These are phyloP conservation scores for Hepsetus odoe DNA, from an alignment of 2,113 vertebrate genomes.

Conservation along the genomic window DNA sequence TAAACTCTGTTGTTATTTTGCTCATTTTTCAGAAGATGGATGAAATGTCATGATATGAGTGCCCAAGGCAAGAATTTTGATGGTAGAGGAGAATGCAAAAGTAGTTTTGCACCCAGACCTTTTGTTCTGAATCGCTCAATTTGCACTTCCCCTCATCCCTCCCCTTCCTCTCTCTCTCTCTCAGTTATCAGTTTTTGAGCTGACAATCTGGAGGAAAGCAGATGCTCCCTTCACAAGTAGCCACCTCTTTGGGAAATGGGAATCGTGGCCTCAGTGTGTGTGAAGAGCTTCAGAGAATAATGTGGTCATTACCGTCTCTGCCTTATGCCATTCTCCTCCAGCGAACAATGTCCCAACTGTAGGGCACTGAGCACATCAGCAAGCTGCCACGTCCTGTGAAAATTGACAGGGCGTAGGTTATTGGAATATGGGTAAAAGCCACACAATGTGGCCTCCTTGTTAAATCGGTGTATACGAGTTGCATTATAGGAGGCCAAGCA, in stretches of 20 bases:
- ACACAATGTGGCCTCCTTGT: not conserved
- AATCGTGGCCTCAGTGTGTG: conserved; percentile 19
- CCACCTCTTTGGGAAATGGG: conserved; percentile 38
- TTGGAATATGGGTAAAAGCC: not conserved
- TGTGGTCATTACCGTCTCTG: conserved; percentile 47
- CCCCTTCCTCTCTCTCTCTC: not conserved
- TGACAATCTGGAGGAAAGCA: conserved; percentile 41
- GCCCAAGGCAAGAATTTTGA: not conserved
- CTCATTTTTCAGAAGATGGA: not conserved
- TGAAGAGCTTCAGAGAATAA: conserved; percentile 49
- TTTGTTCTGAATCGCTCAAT: not conserved
- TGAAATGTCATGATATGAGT: not conserved
- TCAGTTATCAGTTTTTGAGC: conserved; percentile 3
- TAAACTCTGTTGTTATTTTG: not conserved
- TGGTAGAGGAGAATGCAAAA: not conserved
- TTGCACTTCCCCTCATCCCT: not conserved
- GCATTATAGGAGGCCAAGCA: conserved; percentile 21
- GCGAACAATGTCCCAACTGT: not conserved
- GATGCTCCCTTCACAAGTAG: conserved; percentile 38
- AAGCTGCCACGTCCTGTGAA: not conserved
- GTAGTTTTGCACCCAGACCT: not conserved
- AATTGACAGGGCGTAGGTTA: conserved; percentile 28
- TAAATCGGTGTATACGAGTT: conserved; percentile 20
- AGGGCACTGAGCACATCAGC: not conserved
- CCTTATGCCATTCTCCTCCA: conserved; percentile 5